Evolutionary conservation across 1,140 invertebrate genomes (phyloP), one percentile per base, ranked within the genome.

Genomic region (Cydia pomonella): DNA sequence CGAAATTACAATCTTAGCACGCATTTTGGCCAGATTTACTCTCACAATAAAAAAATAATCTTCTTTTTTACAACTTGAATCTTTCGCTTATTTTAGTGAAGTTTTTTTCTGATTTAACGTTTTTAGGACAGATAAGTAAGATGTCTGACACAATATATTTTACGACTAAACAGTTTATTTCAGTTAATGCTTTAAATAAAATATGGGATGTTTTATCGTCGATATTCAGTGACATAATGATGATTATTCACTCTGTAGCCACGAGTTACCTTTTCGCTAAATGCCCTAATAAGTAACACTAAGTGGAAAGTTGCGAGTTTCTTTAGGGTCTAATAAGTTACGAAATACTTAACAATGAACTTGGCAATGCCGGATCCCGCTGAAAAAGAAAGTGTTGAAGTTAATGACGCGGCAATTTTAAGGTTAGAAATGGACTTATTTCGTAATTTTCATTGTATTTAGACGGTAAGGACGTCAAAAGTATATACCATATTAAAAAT

Each of bases 1-100:
- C 74, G 53, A 72, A 73, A 72, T 79, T 75, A 79, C 53, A 38
- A 29, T 77, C 63, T 33, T 38, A 69, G 5, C 6, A 69, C 64
- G 64, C 64, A 69, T 69, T 69, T 64, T 64, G 12, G 64, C 29
- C 27, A 69, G 29, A 18, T 69, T 29, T 66, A 16, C 25, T 38
- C 63, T 23, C 25, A 66, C 21, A 27, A 63, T 63, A 44, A 59
- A 59, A 21, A 12, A 1, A 7, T 64, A 29, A 64, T 64, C 63
- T 64, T 64, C 25, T 64, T 29, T 64, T 64, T 29, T 16, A 33
- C 33, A 27, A 18, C 29, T 23, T 38, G 10, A 29, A 64, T 38
- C 29, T 33, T 33, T 18, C 64, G 29, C 2, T 69, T 18, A 41
- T 18, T 69, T 41, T n/a, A 16, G 21, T 69, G 16, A 33, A 38